These are phyloP conservation scores for Cydia amplana DNA, from an alignment of 1,140 invertebrate genomes.

Conservation along the genomic window DNA sequence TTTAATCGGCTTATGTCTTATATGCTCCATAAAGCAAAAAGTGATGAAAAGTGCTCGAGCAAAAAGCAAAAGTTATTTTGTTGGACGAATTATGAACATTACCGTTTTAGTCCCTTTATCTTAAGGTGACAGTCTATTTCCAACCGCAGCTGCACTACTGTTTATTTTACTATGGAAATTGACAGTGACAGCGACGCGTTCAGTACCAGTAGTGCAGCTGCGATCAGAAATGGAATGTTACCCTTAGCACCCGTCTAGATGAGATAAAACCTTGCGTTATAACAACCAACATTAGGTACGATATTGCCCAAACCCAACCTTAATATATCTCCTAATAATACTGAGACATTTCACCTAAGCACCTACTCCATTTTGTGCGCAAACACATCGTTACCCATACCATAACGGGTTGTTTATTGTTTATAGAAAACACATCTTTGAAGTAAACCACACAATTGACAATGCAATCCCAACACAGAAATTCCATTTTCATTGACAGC, in stretches of 20 bases:
- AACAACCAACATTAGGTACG: background rate
- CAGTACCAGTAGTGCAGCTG: too few species aligned
- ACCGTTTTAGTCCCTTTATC: too few species aligned
- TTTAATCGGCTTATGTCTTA: background rate
- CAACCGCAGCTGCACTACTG: too few species aligned
- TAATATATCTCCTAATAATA: background rate
- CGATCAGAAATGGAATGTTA: too few species aligned
- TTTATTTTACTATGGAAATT: too few species aligned
- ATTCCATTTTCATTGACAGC: conserved; percentile 31
- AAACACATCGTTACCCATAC: conserved; percentile 1
- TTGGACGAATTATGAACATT: too few species aligned
- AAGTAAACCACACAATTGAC: conserved; percentile 32
- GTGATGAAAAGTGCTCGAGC: too few species aligned
- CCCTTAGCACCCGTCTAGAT: too few species aligned
- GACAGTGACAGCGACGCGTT: too few species aligned
- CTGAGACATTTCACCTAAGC: background rate
- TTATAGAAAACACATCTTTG: conserved; percentile 31
- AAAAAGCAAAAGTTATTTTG: too few species aligned
- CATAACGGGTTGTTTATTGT: conserved; percentile 25
- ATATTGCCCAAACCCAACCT: background rate
- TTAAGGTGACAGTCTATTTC: too few species aligned
- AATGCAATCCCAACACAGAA: conserved; percentile 31
- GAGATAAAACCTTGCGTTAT: background rate
- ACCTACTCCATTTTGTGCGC: background rate
- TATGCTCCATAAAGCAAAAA: too few species aligned